Base-by-base conservation (phyloP, 2,888 invertebrate genomes). In the Phytoseiulus persimilis region DNA sequence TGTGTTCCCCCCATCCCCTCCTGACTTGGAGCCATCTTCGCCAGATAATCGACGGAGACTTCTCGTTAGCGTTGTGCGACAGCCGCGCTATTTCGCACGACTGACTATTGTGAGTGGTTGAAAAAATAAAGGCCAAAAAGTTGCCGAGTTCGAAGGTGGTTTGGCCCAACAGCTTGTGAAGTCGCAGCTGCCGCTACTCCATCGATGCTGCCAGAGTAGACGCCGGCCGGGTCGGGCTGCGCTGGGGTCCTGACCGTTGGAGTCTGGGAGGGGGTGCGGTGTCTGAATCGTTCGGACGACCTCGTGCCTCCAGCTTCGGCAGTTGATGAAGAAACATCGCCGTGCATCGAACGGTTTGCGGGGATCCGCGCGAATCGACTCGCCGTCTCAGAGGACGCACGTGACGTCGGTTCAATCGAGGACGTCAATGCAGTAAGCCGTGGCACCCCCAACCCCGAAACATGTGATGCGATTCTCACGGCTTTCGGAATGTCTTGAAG, bases 121-220 rank as follows among this genome's bases (percentile, higher is more conserved):
- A 65, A 65, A 65, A 65, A 65, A 65, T 65, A 65, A 65, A 65
- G 65, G 65, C 65, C 65, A 65, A 65, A 65, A 65, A 65, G 65
- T 65, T 65, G 65, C 65, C 65, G 65, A 65, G 14, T 65, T 28
- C 65, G 65, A 65, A 23, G 65, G 65, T 65, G 2, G 65, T 14
- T 65, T 6, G 14, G 65, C 65, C 14, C 65, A 28, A 65, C 65
- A 65, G 65, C 65, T 65, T 65, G 65, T 65, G 65, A 65, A 65
- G 65, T 65, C 65, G 65, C 65, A 65, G 65, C 65, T 65, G 65
- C 65, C 14, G 65, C 65, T 65, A 65, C 65, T 65, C 18, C 65
- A 65, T 65, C 65, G 65, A 65, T 65, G 65, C 65, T 65, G 65
- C 65, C 28, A 65, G 65, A 65, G 65, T 65, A 65, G 65, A 65